These are phyloP conservation scores for Hylomyscus alleni DNA, from an alignment of 2,797 vertebrate genomes.

Conservation along the genomic window DNA sequence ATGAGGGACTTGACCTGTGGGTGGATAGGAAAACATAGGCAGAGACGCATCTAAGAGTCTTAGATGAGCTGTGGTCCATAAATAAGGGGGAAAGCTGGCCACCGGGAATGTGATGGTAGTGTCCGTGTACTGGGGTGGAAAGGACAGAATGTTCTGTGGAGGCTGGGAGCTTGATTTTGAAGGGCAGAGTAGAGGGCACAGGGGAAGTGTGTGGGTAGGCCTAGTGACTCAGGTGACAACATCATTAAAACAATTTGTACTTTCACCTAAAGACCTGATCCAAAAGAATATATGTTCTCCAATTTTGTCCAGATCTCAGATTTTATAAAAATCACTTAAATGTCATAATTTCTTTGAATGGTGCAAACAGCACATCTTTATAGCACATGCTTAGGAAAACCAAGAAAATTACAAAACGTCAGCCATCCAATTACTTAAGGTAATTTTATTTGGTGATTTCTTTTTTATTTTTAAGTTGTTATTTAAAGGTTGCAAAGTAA, in stretches of 20 bases:
- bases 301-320: constrained; percentile 28
- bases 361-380: constrained; percentile 1
- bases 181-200: accelerated
- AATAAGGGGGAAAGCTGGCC: neutral
- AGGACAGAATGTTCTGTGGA: accelerated
- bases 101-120: neutral
- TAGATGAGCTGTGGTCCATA: neutral
- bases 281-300: neutral
- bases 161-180: too few species aligned
- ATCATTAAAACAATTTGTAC: neutral
- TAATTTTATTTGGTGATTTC: neutral
- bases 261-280: neutral
- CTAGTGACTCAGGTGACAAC: neutral
- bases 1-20: neutral
- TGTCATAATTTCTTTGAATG: neutral
- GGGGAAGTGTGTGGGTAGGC: neutral
- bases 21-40: neutral
- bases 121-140: too few species aligned
- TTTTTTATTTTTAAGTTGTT: neutral
- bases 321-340: neutral
- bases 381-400: constrained; percentile 1
- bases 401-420: neutral
- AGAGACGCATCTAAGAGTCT: neutral
- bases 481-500: neutral
- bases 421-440: neutral